Base-by-base conservation (phyloP, 1,140 invertebrate genomes). In the Zaprionus inermis region DNA sequence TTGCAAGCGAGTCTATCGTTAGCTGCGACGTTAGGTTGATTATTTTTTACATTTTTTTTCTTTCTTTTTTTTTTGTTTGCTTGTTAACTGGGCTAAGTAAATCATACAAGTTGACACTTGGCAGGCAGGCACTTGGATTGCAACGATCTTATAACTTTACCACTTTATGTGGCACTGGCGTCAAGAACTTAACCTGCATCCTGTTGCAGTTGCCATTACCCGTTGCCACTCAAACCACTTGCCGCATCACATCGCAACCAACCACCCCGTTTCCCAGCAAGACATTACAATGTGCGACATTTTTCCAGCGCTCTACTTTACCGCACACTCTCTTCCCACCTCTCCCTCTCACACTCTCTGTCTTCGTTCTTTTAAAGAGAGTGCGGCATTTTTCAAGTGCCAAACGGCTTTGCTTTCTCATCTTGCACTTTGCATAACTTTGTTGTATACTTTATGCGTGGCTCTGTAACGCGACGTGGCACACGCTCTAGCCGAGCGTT, bases 161-260 rank as follows among this genome's bases (percentile, higher is more conserved):
- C 83, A 88, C 83, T 86, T 82, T 86, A 83, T 86, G 82, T 77
- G 83, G 72, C 79, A 71, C 76, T 77, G 64, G 84, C 76, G 79
- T 89, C 76, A 83, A 86, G 76, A 86, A 86, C 83, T 86, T 86
- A 89, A 89, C 79, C 83, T 80, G 83, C 83, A 82, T 89, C 84
- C 79, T 88, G 82, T 88, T 74, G 83, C 79, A 61, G 71, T 67
- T 82, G 79, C 76, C 76, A 79, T 61, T 68, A 69, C 78, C 55
- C 32, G 54, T 52, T 58, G 46, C 79, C 36, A 49, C 41, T 63
- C 54, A 55, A 54, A 58, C 67, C 49, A 55, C 24, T 32, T 56
- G 58, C 49, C 34, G 14, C 18, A 20, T 49, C 46, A 49, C n/a
- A n/a, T n/a, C n/a, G n/a, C n/a, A n/a, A n/a, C n/a, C 14, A 22